Conservation (phyloP, 2,113 vertebrate genomes). For the Corydoras maculifer region DNA sequence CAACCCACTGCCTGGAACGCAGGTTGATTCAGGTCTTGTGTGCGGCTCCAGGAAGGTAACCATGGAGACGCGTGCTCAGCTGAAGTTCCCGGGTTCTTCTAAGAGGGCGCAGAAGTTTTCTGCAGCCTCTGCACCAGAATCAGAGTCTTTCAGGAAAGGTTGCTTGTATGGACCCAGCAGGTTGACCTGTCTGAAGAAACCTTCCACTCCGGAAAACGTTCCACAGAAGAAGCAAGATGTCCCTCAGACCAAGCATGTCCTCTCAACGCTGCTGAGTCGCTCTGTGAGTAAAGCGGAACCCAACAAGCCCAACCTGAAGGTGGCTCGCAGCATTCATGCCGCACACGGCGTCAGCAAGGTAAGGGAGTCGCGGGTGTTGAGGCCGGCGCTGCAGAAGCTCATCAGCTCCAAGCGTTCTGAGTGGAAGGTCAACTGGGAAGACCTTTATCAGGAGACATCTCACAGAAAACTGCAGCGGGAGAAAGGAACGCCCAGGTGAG, state of each 20-base stretch:
- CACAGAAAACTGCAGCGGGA: constrained; percentile 70
- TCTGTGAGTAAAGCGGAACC: constrained; percentile 61
- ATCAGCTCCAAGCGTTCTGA: constrained; percentile 62
- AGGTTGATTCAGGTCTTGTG: background rate
- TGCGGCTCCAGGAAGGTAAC: background rate
- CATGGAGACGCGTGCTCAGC: too few species aligned
- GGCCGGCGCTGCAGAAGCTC: constrained; percentile 70
- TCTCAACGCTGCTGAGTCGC: constrained; percentile 67
- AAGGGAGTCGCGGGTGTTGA: constrained; percentile 61
- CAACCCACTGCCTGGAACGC: constrained; percentile 19
- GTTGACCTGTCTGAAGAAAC: too few species aligned
- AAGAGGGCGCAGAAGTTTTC: too few species aligned
- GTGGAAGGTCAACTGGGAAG: constrained; percentile 71
- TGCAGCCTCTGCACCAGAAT: too few species aligned
- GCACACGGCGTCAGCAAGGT: constrained; percentile 53
- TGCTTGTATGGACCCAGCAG: too few species aligned
- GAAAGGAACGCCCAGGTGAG: constrained; percentile 79
- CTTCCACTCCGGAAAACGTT: too few species aligned
- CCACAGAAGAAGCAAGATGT: background rate
- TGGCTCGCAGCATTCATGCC: constrained; percentile 66
- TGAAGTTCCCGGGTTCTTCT: too few species aligned
- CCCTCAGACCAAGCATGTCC: constrained; percentile 50
- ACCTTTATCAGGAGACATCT: constrained; percentile 71
- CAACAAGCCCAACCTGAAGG: constrained; percentile 71
- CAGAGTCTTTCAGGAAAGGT: background rate